Evolutionary conservation across 1,140 invertebrate genomes (phyloP), one percentile per base, ranked within the genome.

Genomic region (Lasioglossum baleicum): DNA sequence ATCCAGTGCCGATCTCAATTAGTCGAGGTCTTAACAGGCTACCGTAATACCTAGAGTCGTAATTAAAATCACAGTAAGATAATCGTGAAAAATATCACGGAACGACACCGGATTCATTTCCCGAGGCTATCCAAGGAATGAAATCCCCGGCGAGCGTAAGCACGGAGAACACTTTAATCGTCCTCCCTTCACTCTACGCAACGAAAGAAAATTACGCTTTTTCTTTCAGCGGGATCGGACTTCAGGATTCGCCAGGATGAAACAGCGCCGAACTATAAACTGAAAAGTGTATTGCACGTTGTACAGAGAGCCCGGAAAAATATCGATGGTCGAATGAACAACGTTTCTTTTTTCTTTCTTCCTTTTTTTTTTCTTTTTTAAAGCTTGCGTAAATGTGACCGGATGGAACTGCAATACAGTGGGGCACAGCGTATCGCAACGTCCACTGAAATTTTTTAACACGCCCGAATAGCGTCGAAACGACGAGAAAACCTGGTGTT

Each of bases 361-460:
- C 17, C 17, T 53, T 15, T 17, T 20, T 48, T 15, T 48, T 15
- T 17, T 20, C 26, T 15, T 48, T 67, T 48, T 51, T 40, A 53
- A 31, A 35, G 42, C 11, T 11, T 22, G 26, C 26, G 20, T 20
- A 48, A 63, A 71, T 42, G 51, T n/a, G 44, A 73, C 48, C 53
- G 26, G 44, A 11, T 11, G 11, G 26, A 44, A n/a, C 44, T n/a
- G 10, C 35, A 35, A 70, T 22, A 11, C 65, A 15, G 63, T n/a
- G 20, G 51, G 6, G 15, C 44, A 53, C 15, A 20, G 56, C 8
- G 44, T 22, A 17, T n/a, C 17, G 64, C 53, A 20, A 69, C 58
- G 40, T 69, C 22, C 74, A 40, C 40, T 42, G 58, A 77, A 53
- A 77, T 8, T 63, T 71, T 77, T 77, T 75, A 58, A 58, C 74